Conservation (phyloP, 2,888 invertebrate genomes). For the Smittia sp. region DNA sequence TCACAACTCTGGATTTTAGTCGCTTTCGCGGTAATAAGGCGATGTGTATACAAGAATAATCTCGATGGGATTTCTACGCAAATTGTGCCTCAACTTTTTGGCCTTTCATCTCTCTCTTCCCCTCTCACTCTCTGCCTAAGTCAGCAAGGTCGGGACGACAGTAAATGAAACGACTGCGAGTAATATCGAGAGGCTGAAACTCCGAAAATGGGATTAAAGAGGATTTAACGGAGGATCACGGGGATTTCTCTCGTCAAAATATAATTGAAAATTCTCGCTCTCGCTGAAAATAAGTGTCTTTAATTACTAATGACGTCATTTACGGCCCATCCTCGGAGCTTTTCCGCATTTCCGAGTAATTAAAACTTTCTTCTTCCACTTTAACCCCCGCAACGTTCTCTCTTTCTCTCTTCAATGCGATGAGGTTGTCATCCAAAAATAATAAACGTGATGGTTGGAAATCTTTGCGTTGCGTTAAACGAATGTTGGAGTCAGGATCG, state of each 20-base stretch:
- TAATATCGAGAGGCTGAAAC: not conserved
- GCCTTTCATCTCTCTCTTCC: not conserved
- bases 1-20: too few relatives aligned
- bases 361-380: slow-evolving; percentile 19
- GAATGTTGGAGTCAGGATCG: too few relatives aligned
- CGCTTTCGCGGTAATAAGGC: not conserved
- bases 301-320: slow-evolving; percentile 21
- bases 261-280: not conserved
- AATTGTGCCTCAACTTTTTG: not conserved
- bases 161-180: not conserved
- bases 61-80: slow-evolving; percentile 4
- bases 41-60: slow-evolving; percentile 9
- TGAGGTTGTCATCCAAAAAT: slow-evolving; percentile 27
- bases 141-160: not conserved
- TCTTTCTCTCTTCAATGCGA: not conserved
- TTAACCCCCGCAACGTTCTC: not conserved
- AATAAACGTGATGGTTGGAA: not conserved
- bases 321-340: not conserved
- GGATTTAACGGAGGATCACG: not conserved
- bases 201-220: not conserved
- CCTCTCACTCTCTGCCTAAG: not conserved
- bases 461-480: too few relatives aligned
- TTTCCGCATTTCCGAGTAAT: slow-evolving; percentile 33
- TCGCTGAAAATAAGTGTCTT: not conserved
- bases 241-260: slow-evolving; percentile 3